Base-by-base conservation (phyloP, 92 coral and sea anemone species). In the Plumapathes pennacea region DNA sequence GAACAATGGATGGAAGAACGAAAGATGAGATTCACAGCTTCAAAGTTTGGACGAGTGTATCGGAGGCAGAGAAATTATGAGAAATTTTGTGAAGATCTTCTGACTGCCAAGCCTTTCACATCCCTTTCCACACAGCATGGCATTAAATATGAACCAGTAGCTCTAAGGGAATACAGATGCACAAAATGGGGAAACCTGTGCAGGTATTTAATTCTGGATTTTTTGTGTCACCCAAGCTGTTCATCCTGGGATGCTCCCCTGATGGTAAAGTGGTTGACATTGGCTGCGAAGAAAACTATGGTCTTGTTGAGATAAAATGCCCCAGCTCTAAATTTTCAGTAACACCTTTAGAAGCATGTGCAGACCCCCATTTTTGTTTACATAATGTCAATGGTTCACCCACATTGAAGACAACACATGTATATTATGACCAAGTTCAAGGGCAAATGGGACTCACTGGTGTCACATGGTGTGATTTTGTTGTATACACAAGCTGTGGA, bases 201-300 rank as follows among this genome's bases (percentile, higher is more conserved):
- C 63, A 56, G 17, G 71, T 77, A 9, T 23, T 69, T 10, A 32
- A 57, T 28, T 43, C 70, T 60, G 83, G 91, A 2, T 69, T 85
- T 2, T 66, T 72, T 48, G 63, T 85, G 0, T 72, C 70, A 1
- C 78, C 64, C 31, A 60, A 66, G 26, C 17, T 67, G 32, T 68
- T 46, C n/a, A 53, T 85, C 14, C 56, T 84, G 32, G 85, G 85
- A 10, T 57, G 63, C 40, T 42, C 90, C 17, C 90, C 90, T 5
- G 77, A 84, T 64, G 81, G 60, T 25, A 77, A 77, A 46, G 72
- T 83, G 0, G 43, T 76, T 64, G 84, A 84, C 50, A 7, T 46
- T 24, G 46, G 71, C 12, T 42, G 59, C 44, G 38, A 4, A 56
- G 70, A 71, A 25, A 45, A 12, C 2, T 85, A 61, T 80, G 92